phyloP scores from a whole-genome alignment of 2,113 vertebrate genomes.

The Pristiophorus japonicus region DNA sequence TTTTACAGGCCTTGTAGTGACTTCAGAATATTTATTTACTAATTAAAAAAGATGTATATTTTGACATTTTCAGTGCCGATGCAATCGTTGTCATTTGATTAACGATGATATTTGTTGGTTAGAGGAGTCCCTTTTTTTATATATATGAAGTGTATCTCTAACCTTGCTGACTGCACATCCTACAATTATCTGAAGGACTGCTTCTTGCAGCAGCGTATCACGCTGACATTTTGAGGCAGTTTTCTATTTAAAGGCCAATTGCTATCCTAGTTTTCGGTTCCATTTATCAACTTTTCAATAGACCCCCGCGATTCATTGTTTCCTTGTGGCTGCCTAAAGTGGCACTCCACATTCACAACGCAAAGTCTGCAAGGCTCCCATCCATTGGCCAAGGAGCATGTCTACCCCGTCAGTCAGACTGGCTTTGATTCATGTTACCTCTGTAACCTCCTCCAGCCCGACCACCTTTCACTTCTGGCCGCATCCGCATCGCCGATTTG shows the following conservation, averaged over 20 bases:
- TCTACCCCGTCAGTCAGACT: background rate
- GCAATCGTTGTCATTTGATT: background rate
- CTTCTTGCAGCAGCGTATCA: background rate
- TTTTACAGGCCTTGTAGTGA: background rate
- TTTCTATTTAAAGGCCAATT: constrained; percentile 10
- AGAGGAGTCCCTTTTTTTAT: no score
- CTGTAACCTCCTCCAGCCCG: background rate
- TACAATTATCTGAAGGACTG: background rate
- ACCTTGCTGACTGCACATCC: background rate
- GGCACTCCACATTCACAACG: background rate
- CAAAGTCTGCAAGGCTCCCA: background rate
- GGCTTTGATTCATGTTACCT: background rate
- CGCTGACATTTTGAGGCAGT: background rate
- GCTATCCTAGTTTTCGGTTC: background rate
- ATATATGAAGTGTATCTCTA: background rate
- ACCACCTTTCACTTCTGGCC: background rate
- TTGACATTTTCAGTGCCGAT: background rate
- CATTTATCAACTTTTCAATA: background rate
- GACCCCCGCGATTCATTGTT: background rate
- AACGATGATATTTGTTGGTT: background rate
- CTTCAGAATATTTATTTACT: background rate
- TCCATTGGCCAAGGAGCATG: background rate
- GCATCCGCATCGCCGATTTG: background rate
- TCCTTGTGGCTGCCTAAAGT: background rate
- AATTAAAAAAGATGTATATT: background rate